These are phyloP conservation scores for Myathropa florea DNA, from an alignment of 2,888 invertebrate genomes.

Conservation along the genomic window DNA sequence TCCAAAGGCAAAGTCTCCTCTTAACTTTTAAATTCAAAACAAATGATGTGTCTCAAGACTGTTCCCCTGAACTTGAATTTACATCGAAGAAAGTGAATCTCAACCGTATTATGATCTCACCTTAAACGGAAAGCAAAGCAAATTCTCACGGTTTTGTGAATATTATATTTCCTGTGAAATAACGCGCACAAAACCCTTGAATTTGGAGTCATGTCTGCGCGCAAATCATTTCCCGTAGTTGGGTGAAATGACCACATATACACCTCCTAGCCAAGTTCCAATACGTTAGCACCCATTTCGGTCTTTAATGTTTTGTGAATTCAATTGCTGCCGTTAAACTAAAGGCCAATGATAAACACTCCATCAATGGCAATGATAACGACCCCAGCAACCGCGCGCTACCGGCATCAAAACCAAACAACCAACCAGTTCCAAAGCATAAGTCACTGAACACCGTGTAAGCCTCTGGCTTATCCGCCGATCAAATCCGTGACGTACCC, in stretches of 20 bases:
- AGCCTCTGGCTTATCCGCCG: neutral
- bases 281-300: neutral
- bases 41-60: neutral
- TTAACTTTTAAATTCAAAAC: too few relatives aligned
- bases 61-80: neutral
- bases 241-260: neutral
- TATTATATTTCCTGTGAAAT: neutral
- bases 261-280: neutral
- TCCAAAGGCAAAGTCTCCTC: too few relatives aligned
- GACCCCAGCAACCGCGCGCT: neutral
- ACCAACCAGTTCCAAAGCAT: neutral
- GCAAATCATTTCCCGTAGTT: neutral
- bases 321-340: neutral
- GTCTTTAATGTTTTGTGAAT: neutral
- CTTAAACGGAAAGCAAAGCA: neutral
- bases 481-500: constrained; percentile 14
- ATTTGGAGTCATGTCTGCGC: neutral
- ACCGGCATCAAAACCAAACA: neutral
- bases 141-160: neutral
- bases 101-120: too few relatives aligned
- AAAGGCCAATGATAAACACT: neutral
- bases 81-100: neutral
- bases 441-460: constrained; percentile 1
- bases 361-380: neutral
- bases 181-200: neutral